phyloP scores from a whole-genome alignment of 1,140 invertebrate species.

The Monomorium pharaonis region DNA sequence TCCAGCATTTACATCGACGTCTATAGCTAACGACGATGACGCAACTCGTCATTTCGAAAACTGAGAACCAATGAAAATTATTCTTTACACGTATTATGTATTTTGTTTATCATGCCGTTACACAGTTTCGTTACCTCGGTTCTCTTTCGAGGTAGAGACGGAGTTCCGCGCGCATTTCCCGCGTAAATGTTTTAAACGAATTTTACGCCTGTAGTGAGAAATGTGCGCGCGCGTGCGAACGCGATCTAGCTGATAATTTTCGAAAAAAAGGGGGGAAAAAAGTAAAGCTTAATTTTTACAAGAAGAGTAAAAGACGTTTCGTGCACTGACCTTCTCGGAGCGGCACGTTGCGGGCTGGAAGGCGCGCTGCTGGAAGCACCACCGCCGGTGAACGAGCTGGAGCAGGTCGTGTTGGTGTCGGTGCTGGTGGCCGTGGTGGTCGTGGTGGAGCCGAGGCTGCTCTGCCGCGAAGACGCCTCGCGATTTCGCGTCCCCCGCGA shows the following conservation, averaged over 20 bases:
- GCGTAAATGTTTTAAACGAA: background rate
- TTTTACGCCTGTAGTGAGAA: background rate
- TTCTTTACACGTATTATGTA: background rate
- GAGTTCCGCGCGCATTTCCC: background rate
- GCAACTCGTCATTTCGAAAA: background rate
- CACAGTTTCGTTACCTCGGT: background rate
- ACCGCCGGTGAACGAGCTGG: slow-evolving; percentile 70
- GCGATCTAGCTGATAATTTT: too few relatives aligned
- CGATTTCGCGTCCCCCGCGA: slow-evolving; percentile 51
- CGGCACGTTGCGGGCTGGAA: slow-evolving; percentile 71
- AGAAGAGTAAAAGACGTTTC: too few relatives aligned
- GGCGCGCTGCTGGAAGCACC: slow-evolving; percentile 63
- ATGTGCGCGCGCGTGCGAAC: too few relatives aligned
- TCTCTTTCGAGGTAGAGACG: background rate
- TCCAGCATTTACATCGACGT: background rate
- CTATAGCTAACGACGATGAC: background rate
- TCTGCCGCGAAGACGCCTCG: slow-evolving; percentile 61
- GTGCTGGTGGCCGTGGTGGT: too few relatives aligned
- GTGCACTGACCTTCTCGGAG: slow-evolving; percentile 64
- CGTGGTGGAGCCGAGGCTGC: slow-evolving; percentile 64
- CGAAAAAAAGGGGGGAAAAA: too few relatives aligned
- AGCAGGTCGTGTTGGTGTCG: slow-evolving; percentile 74
- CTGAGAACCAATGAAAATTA: background rate
- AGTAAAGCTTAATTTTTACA: too few relatives aligned
- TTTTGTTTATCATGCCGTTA: background rate